Base-by-base conservation (phyloP, 1,140 invertebrate genomes). In the Druon quercuslanigerum region DNA sequence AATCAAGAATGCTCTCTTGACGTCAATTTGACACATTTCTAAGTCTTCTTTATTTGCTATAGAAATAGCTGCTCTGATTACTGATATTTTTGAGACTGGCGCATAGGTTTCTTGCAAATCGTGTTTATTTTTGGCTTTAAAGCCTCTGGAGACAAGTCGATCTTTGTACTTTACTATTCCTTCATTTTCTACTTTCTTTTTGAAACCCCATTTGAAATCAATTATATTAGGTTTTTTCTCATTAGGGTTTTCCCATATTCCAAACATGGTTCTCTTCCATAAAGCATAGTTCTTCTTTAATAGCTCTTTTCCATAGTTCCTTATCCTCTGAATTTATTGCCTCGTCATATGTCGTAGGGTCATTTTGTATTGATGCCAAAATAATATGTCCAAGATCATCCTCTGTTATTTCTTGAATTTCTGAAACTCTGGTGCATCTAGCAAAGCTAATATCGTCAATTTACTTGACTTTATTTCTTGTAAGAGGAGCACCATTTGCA, bases 151-250 rank as follows among this genome's bases (percentile, higher is more conserved):
- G 16, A 84, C 82, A 3, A 86, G 40, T 70, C 84, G 74, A 50
- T 81, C 84, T 80, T 83, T 85, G 81, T 89, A 88, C 25, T 25
- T 25, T 25, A 25, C 1, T 25, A 2, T 1, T 25, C 25, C 25
- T 2, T 3, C 1, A 25, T 72, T 81, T 72, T 87, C 83, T n/a
- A 84, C 71, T n/a, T 75, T 88, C 89, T 19, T 82, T 83, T 50
- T 84, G 79, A 46, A 88, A 89, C 7, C 82, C 85, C 88, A 89
- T 82, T 83, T 87, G 51, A 80, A 85, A 46, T 78, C 77, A 8
- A 88, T 86, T 13, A 82, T 20, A 71, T 82, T 82, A 13, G 78
- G 75, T 51, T 72, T 78, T 50, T 40, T n/a, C n/a, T 70, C 50
- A 46, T 72, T 19, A 74, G 77, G 79, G 4, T 77, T 76, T 76